phyloP scores from a whole-genome alignment of 2,888 invertebrate species.

The Mechanitis messenoides region DNA sequence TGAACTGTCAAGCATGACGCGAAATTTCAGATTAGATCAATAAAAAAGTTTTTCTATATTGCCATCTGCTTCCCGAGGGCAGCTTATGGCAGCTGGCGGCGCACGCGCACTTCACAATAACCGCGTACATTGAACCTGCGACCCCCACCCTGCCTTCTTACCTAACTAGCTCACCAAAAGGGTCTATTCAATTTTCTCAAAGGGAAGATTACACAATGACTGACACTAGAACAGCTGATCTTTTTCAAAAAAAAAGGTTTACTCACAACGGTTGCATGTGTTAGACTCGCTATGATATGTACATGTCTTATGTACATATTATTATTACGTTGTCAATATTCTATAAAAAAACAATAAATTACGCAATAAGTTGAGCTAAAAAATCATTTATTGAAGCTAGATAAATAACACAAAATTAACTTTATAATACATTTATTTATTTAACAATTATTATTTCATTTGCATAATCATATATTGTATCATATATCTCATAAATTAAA shows the following conservation, averaged over 20 bases:
- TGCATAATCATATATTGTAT: too few relatives aligned
- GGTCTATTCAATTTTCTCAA: constrained; percentile 28
- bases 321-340: too few relatives aligned
- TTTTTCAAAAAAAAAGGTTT: constrained; percentile 17
- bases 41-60: constrained; percentile 40
- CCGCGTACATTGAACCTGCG: constrained; percentile 69
- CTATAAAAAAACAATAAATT: too few relatives aligned
- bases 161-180: constrained; percentile 17
- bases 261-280: neutral
- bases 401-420: too few relatives aligned
- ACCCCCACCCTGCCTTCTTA: constrained; percentile 40
- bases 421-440: too few relatives aligned
- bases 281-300: too few relatives aligned
- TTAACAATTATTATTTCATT: too few relatives aligned
- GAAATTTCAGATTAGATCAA: constrained; percentile 38
- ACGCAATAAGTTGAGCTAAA: too few relatives aligned
- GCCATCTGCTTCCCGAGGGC: constrained; percentile 63
- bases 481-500: too few relatives aligned
- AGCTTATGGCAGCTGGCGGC: constrained; percentile 62
- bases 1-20: constrained; percentile 33
- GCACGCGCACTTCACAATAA: constrained; percentile 69
- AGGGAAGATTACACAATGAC: constrained; percentile 30
- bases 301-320: too few relatives aligned
- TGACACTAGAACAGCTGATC: constrained; percentile 35
- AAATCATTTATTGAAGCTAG: too few relatives aligned